Evolutionary conservation across 1,140 invertebrate genomes (phyloP), one percentile per base, ranked within the genome.

Genomic region (Sipha flava): DNA sequence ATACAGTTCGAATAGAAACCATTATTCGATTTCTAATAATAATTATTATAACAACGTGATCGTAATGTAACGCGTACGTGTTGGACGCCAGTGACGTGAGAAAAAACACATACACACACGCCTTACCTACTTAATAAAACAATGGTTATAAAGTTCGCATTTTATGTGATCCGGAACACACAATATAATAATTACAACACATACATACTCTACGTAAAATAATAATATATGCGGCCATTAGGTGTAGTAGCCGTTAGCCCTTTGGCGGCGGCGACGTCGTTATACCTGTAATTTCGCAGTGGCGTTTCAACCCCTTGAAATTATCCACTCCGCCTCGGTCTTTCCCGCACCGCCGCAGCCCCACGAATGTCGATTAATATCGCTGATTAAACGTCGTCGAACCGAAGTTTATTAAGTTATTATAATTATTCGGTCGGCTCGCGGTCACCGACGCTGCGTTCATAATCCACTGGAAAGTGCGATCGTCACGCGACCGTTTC

Each of bases 371-470:
- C 40, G 64, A 66, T 66, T 66, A 66, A 66, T 66, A 43, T 66
- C 37, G 21, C 37, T 43, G 64, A 66, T 66, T 66, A 43, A 6
- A 43, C 64, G 64, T 43, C 64, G 64, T 66, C 64, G 64, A 66
- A 66, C n/a, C 64, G 37, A 10, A 66, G 64, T 66, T 66, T 66
- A 66, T 66, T 66, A 66, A 66, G 64, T 66, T 66, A 66, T 66
- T 66, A 66, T 66, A n/a, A n/a, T n/a, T n/a, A n/a, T n/a, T n/a
- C n/a, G n/a, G n/a, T 40, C 62, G 16, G 34, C 21, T 26, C 43
- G n/a, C n/a, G 64, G 64, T 66, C 34, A 66, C 64, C 37, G 64
- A 16, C n/a, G n/a, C 64, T 23, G 37, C 23, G 64, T 66, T 43
- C n/a, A n/a, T 66, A 66, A 66, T 66, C n/a, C 64, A 43, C 26